phyloP scores from a whole-genome alignment of 2,888 invertebrate genomes.

The Trachelus tabidus region DNA sequence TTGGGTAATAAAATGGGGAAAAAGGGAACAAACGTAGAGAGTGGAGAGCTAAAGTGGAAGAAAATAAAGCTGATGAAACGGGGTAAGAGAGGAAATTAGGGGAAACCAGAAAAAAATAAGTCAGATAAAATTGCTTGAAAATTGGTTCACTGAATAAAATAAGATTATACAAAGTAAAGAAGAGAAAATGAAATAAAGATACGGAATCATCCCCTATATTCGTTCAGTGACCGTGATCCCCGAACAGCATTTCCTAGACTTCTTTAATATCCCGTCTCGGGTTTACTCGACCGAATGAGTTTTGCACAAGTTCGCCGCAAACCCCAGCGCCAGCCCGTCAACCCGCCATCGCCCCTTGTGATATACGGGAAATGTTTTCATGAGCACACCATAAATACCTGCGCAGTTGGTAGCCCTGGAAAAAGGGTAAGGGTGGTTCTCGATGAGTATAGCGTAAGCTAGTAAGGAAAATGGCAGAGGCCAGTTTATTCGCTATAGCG shows the following conservation, averaged over 20 bases:
- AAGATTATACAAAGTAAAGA: background rate
- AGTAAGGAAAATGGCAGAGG: background rate
- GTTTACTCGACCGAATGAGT: background rate
- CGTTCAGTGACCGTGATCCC: background rate
- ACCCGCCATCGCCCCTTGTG: conserved; percentile 24
- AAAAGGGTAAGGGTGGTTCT: background rate
- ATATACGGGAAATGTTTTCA: conserved; percentile 59
- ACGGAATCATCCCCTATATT: background rate
- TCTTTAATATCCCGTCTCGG: conserved; percentile 1
- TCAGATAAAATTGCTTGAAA: background rate
- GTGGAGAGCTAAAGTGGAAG: background rate
- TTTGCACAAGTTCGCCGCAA: background rate
- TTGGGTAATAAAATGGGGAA: background rate
- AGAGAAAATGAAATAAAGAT: background rate
- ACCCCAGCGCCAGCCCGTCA: background rate
- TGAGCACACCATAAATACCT: conserved; percentile 55
- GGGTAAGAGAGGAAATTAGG: background rate
- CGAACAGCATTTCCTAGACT: background rate
- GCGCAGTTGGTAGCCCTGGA: conserved; percentile 21
- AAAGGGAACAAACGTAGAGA: background rate
- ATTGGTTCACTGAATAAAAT: background rate
- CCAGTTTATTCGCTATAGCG: background rate
- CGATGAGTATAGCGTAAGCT: background rate
- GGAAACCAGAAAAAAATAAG: background rate
- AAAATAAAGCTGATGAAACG: background rate